Percentiles rank a stretch among this genome's conserved stretches.
These are phyloP conservation scores for Athripsodes cinereus DNA, from an alignment of 2,888 invertebrate genomes.

Conservation along the genomic window DNA sequence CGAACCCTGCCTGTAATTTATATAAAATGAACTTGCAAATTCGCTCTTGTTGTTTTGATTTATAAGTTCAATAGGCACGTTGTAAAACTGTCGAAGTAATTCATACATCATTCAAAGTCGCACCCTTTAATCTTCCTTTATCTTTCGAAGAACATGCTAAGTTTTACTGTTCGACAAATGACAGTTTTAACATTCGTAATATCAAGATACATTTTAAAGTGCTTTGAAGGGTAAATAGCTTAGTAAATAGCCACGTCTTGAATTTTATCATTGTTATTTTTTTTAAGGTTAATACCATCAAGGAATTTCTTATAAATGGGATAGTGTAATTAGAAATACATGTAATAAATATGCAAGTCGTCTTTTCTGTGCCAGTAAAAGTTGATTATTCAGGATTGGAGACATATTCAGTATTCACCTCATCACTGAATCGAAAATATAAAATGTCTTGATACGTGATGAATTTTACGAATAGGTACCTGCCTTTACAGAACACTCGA, in stretches of 20 bases:
- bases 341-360: too few species aligned
- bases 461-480: too few species aligned
- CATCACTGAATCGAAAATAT: too few species aligned
- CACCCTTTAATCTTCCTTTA: neutral
- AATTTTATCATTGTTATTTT: neutral
- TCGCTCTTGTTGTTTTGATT: neutral
- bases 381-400: too few species aligned
- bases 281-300: too few species aligned
- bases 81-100: neutral
- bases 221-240: neutral
- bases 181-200: neutral
- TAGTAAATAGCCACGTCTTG: neutral
- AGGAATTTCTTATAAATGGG: too few species aligned
- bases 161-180: neutral
- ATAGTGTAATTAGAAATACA: too few species aligned
- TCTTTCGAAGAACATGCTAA: neutral
- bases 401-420: too few species aligned
- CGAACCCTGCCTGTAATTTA: neutral
- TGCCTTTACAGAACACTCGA: too few species aligned
- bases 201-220: too few species aligned
- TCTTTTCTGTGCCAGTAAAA: too few species aligned
- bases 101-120: neutral
- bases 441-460: too few species aligned
- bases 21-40: constrained; percentile 8
- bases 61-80: neutral